Conservation (phyloP, 2,797 vertebrate species). For the Siniperca obscura region DNA sequence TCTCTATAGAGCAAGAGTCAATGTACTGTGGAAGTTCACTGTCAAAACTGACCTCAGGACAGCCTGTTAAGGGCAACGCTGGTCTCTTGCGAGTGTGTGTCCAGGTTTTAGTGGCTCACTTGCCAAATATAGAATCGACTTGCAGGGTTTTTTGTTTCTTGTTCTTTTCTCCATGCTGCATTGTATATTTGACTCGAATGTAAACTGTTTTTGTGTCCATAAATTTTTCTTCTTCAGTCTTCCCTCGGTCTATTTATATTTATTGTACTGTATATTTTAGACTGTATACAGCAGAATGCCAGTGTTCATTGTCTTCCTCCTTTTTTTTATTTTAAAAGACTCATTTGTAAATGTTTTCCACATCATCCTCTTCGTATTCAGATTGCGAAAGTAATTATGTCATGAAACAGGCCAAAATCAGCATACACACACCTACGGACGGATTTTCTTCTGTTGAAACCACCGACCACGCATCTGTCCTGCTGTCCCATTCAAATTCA, state of each 20-base stretch:
- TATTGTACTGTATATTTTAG: conserved; percentile 83
- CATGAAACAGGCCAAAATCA: conserved; percentile 53
- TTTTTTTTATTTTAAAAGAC: conserved; percentile 33
- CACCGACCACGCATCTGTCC: conserved; percentile 29
- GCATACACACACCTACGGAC: background rate
- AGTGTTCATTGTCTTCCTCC: conserved; percentile 56
- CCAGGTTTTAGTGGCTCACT: conserved; percentile 69
- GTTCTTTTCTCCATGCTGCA: conserved; percentile 58
- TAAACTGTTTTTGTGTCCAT: conserved; percentile 74
- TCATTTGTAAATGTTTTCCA: conserved; percentile 52
- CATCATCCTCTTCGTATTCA: conserved; percentile 21
- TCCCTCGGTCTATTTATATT: conserved; percentile 84
- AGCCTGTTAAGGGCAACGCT: conserved; percentile 47
- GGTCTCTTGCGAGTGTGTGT: conserved; percentile 40
- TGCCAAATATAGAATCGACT: conserved; percentile 71
- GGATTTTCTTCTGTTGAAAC: conserved; percentile 30
- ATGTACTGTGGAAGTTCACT: conserved; percentile 57
- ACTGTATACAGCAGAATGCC: conserved; percentile 65
- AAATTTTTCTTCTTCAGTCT: conserved; percentile 84
- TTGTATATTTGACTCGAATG: conserved; percentile 83
- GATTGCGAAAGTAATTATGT: conserved; percentile 15
- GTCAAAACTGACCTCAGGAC: conserved; percentile 77
- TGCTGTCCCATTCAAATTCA: conserved; percentile 50
- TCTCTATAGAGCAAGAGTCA: conserved; percentile 40
- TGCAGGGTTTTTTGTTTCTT: conserved; percentile 67